Percentiles rank a stretch among this genome's conserved stretches.
phyloP scores from a whole-genome alignment of 2,113 vertebrate species.

The Misgurnus anguillicaudatus region DNA sequence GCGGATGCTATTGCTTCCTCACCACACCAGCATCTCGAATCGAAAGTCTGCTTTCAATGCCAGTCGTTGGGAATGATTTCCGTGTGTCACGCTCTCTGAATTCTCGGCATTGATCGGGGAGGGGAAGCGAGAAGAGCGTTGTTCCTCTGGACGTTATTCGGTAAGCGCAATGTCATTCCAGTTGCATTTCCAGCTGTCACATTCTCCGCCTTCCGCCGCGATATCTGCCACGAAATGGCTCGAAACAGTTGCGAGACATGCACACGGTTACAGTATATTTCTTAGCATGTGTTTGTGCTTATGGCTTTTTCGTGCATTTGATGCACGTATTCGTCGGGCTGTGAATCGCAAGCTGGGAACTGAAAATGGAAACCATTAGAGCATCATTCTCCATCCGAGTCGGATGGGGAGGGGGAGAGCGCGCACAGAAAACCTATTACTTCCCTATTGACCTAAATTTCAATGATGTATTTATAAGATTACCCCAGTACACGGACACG shows the following conservation, averaged over 20 bases:
- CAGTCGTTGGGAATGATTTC: slow-evolving; percentile 48
- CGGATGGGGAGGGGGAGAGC: slow-evolving; percentile 36
- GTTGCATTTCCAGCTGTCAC: slow-evolving; percentile 49
- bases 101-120: slow-evolving; percentile 47
- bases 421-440: slow-evolving; percentile 49
- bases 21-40: slow-evolving; percentile 33
- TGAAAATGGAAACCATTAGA: slow-evolving; percentile 61
- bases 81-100: slow-evolving; percentile 38
- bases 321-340: slow-evolving; percentile 2
- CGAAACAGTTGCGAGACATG: neutral
- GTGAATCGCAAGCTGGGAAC: slow-evolving; percentile 40
- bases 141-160: slow-evolving; percentile 55
- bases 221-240: slow-evolving; percentile 13
- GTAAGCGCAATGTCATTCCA: slow-evolving; percentile 67
- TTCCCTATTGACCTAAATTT: slow-evolving; percentile 64
- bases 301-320: slow-evolving; percentile 2
- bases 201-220: slow-evolving; percentile 45
- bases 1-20: slow-evolving; percentile 52
- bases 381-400: slow-evolving; percentile 54
- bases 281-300: neutral
- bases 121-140: slow-evolving; percentile 47
- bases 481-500: slow-evolving; percentile 45
- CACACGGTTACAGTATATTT: neutral
- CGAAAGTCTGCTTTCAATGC: slow-evolving; percentile 38
- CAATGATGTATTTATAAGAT: slow-evolving; percentile 55